Evolutionary conservation across 2,113 vertebrate species (phyloP), one percentile per base, ranked within the genome.

Genomic region (Archilochus colubris): DNA sequence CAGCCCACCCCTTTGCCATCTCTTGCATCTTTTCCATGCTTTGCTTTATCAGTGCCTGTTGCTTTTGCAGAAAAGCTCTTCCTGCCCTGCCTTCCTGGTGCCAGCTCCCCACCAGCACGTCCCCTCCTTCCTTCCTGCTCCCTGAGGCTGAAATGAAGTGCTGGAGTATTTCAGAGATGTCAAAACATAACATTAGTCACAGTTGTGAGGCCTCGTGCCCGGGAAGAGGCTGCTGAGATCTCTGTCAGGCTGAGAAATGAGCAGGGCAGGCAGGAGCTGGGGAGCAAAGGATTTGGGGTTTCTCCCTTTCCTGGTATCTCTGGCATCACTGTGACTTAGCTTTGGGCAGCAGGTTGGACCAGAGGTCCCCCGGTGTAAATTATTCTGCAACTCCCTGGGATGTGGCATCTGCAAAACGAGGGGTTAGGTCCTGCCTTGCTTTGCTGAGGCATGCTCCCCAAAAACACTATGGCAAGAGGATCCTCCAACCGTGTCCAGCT

Each of bases 131-230:
- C 91, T 91, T 93, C 89, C 76, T 75, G 73, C 88, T 97, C 94
- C 92, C 93, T 20, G 64, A 1, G 84, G 92, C 91, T 95, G 69
- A 84, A 96, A 92, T 30, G 78, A 90, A 85, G 73, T 86, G 93
- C 79, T 66, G 84, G 95, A 95, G 92, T 89, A 81, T 96, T 96
- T 96, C 95, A 94, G 96, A 89, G 96, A 94, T 95, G 95, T 97
- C 95, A 96, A 96, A 97, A 93, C 86, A 96, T 20, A 57, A 91
- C 53, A n/a, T 97, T 95, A 95, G 94, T 97, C 82, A 88, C 79
- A 63, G 87, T 61, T 14, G 6, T 72, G 82, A 95, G 93, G 88
- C 92, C 90, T 89, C 10, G 48, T 82, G 89, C 87, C 89, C 9
- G 24, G 90, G 95, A 95, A 96, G 86, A 89, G 81, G 86, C 82